Evolutionary conservation across 2,888 invertebrate species (phyloP).

Genomic region (Cecidostiba fungosa): DNA sequence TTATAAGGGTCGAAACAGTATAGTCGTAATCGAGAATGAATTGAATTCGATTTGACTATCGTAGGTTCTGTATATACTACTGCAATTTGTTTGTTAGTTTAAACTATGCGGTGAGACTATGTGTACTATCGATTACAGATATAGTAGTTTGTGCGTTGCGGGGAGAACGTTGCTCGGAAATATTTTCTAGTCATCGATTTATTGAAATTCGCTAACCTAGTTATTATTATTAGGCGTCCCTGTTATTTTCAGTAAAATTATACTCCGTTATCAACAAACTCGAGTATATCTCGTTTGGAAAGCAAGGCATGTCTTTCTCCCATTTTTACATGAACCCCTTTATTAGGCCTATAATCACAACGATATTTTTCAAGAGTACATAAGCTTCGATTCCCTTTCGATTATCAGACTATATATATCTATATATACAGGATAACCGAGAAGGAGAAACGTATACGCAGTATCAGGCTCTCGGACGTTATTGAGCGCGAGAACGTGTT

Average conservation of each 20-base stretch:
- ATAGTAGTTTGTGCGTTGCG: no score
- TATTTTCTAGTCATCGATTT: constrained; percentile 15
- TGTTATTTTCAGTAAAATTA: neutral
- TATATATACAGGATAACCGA: neutral
- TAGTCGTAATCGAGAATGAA: neutral
- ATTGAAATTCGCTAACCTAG: constrained; percentile 8
- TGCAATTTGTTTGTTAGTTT: neutral
- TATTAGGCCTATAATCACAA: neutral
- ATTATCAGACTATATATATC: constrained; percentile 2
- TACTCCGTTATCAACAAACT: no score
- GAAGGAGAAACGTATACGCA: neutral
- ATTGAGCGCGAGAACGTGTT: constrained; percentile 17
- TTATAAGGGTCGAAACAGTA: neutral
- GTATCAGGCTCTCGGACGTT: neutral
- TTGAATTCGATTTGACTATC: neutral
- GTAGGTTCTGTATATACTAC: neutral
- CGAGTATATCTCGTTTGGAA: no score
- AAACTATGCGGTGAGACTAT: neutral
- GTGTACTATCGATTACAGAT: no score
- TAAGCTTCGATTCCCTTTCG: constrained; percentile 4
- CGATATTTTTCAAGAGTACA: constrained; percentile 5
- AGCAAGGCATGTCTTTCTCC: neutral
- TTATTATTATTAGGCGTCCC: neutral
- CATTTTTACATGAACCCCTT: neutral
- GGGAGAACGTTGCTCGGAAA: neutral